Evolutionary conservation across 2,888 invertebrate species (phyloP).

Genomic region (Latrodectus hesperus): DNA sequence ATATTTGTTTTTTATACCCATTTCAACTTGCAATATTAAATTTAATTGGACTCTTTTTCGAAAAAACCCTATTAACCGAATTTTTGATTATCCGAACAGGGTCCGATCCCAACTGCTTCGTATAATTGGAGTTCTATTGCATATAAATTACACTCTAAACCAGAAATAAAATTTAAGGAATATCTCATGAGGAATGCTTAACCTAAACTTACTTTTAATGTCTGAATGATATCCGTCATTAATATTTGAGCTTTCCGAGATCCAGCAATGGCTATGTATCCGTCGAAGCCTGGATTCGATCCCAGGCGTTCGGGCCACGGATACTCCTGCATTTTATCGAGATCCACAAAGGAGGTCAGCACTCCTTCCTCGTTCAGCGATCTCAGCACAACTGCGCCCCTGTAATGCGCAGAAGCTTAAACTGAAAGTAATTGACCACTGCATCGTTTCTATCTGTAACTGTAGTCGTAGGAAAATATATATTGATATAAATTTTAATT

Average conservation of each 20-base stretch:
- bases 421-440: too few relatives aligned
- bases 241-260: not conserved
- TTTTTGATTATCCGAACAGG: too few relatives aligned
- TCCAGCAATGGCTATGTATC: conserved; percentile 1
- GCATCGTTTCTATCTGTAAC: too few relatives aligned
- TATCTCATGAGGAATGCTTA: not conserved
- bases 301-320: conserved; percentile 30
- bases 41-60: too few relatives aligned
- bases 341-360: not conserved
- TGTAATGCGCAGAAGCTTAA: not conserved
- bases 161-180: not conserved
- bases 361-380: conserved; percentile 11
- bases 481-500: too few relatives aligned
- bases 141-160: not conserved
- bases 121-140: too few relatives aligned
- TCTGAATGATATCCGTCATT: not conserved
- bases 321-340: conserved; percentile 1
- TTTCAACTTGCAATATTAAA: too few relatives aligned
- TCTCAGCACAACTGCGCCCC: not conserved
- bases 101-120: too few relatives aligned
- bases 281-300: not conserved
- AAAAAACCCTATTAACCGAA: too few relatives aligned
- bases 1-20: too few relatives aligned
- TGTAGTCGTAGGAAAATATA: too few relatives aligned
- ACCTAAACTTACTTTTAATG: conserved; percentile 18